Base-by-base conservation (phyloP, 2,888 invertebrate genomes). In the Philereme vetulata region DNA sequence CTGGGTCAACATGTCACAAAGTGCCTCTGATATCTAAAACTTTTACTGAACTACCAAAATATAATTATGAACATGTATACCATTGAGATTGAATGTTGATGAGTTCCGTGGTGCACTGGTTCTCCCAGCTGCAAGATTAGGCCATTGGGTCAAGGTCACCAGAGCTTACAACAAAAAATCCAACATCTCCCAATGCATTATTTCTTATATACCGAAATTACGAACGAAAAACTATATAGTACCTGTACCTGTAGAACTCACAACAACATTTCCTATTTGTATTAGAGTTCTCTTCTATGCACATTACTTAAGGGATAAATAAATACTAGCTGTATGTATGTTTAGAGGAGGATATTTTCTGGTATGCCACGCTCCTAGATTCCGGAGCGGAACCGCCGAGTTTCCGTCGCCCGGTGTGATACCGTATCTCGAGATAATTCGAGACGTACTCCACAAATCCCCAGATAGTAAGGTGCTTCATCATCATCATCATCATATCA, bases 111-210 rank as follows among this genome's bases (percentile, higher is more conserved):
- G 35, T 56, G 33, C 45, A 34, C 11, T 51, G 40, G 40, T 51
- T 56, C 34, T 43, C 8, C 40, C 47, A 57, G 40, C 57, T 46
- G 40, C 34, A 40, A 7, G 6, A 32, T 42, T 11, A 44, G 48
- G 49, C 36, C 49, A 58, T 21, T 43, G 40, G 60, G 56, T 60
- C 56, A 60, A 60, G 60, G 56, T 60, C 56, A 56, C 35, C 48
- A 35, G 9, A 52, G 8, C 38, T 58, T 21, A 35, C 1, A 40
- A 51, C 46, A 36, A 36, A 36, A 36, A 36, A 21, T 21, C 1
- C 21, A 2, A 21, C 21, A 21, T 21, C 21, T 21, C 21, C 1
- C 21, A 21, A n/a, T 21, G 2, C 21, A 21, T 2, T 2, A 21
- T 21, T 21, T 21, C 21, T 21, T 21, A 21, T 21, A 1, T 21